Percentiles rank a stretch among this genome's conserved stretches.
These are phyloP conservation scores for Holacanthus passer DNA, from an alignment of 2,113 vertebrate genomes.

Conservation along the genomic window DNA sequence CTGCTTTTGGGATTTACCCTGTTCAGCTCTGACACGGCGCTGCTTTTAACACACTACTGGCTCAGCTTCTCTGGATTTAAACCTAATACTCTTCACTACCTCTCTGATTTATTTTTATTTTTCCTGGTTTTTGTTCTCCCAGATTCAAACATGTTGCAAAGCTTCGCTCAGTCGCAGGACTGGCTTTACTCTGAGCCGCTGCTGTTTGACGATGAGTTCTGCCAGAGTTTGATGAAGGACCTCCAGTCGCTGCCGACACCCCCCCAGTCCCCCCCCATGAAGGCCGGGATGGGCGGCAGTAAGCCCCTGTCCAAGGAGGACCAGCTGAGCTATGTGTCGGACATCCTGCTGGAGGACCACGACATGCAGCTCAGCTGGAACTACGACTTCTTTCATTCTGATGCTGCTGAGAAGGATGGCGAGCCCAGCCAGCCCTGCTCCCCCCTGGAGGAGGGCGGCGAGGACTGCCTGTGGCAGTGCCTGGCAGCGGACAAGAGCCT, in stretches of 20 bases:
- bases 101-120: constrained; percentile 5
- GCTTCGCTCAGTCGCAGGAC: constrained; percentile 80
- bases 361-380: constrained; percentile 83
- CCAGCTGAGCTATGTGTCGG: constrained; percentile 85
- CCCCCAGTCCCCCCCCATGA: constrained; percentile 82
- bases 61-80: constrained; percentile 29
- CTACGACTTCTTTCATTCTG: constrained; percentile 67
- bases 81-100: background rate
- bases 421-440: constrained; percentile 34
- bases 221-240: constrained; percentile 82
- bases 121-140: background rate
- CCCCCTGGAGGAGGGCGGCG: constrained; percentile 55
- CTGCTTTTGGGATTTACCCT: background rate
- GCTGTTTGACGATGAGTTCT: constrained; percentile 86
- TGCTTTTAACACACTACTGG: constrained; percentile 42
- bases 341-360: constrained; percentile 84
- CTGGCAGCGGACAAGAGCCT: constrained; percentile 53
- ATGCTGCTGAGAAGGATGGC: constrained; percentile 16
- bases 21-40: background rate
- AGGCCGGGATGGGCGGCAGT: constrained; percentile 40
- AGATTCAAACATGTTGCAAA: constrained; percentile 83
- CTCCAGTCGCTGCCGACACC: constrained; percentile 83
- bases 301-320: constrained; percentile 84
- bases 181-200: constrained; percentile 84
- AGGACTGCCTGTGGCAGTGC: constrained; percentile 82